These are phyloP conservation scores for Ectemnius cavifrons DNA, from an alignment of 2,888 invertebrate genomes.

Conservation along the genomic window DNA sequence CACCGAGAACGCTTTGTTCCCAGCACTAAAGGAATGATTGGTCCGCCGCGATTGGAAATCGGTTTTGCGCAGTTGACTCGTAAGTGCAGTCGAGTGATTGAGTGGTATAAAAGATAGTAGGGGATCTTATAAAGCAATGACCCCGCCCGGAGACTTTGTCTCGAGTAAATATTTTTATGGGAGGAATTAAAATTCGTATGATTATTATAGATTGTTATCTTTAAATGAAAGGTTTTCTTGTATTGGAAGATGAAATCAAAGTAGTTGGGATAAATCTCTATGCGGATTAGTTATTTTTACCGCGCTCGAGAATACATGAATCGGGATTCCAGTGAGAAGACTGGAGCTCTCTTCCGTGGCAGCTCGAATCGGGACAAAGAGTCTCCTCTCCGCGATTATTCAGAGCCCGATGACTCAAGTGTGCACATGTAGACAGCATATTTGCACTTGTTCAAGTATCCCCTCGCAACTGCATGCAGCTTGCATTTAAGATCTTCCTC, in stretches of 20 bases:
- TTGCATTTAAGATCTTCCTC: no score
- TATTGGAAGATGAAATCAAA: no score
- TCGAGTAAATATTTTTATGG: no score
- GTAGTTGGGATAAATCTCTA: no score
- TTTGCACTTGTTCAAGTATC: neutral
- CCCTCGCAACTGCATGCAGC: no score
- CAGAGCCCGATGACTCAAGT: constrained; percentile 62
- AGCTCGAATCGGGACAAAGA: constrained; percentile 47
- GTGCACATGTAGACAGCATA: constrained; percentile 25
- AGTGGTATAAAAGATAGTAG: neutral
- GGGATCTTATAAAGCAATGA: neutral
- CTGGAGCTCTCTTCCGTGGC: constrained; percentile 33
- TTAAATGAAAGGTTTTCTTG: no score
- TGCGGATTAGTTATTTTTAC: no score
- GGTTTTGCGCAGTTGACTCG: neutral
- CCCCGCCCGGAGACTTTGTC: no score
- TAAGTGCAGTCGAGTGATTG: neutral
- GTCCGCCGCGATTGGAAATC: neutral
- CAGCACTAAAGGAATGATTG: neutral
- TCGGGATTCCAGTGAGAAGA: no score
- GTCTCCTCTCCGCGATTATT: constrained; percentile 54
- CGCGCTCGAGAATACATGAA: no score
- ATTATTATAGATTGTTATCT: no score
- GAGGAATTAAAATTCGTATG: no score
- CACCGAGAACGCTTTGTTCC: neutral